Evolutionary conservation across 2,888 invertebrate species (phyloP).

Genomic region (Sacculina carcini): DNA sequence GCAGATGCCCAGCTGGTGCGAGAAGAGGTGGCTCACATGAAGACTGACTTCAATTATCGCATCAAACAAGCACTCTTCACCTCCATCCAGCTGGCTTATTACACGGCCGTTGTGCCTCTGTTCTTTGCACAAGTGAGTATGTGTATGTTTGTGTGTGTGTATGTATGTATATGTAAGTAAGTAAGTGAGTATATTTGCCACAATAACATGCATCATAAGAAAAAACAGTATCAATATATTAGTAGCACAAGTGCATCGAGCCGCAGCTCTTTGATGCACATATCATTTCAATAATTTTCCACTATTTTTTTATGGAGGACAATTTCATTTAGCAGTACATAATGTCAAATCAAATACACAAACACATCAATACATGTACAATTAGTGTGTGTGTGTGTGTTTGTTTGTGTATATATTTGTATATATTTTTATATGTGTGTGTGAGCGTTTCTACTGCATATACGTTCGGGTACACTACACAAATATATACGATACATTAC

Average conservation of each 20-base stretch:
- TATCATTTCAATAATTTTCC: too few relatives aligned
- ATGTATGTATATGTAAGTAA: too few relatives aligned
- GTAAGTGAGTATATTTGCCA: too few relatives aligned
- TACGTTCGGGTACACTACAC: too few relatives aligned
- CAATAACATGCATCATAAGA: too few relatives aligned
- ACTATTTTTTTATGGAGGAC: too few relatives aligned
- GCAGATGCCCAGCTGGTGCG: constrained; percentile 26
- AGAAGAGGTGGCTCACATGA: constrained; percentile 55
- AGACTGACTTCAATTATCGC: constrained; percentile 63
- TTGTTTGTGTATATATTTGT: constrained; percentile 3
- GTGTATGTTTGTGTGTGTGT: too few relatives aligned
- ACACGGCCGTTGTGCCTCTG: constrained; percentile 63
- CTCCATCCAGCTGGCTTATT: constrained; percentile 59
- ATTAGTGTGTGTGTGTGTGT: constrained; percentile 3
- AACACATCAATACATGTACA: too few relatives aligned
- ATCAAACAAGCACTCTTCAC: constrained; percentile 67
- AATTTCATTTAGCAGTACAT: neutral
- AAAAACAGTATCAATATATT: too few relatives aligned
- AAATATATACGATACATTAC: too few relatives aligned
- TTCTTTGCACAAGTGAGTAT: constrained; percentile 58
- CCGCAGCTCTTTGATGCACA: too few relatives aligned
- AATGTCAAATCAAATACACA: neutral
- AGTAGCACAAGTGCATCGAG: too few relatives aligned
- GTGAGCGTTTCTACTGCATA: constrained; percentile 5
- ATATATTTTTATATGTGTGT: constrained; percentile 3